Conservation (phyloP, 92 coral and sea anemone species). For the Phenganax marumi region DNA sequence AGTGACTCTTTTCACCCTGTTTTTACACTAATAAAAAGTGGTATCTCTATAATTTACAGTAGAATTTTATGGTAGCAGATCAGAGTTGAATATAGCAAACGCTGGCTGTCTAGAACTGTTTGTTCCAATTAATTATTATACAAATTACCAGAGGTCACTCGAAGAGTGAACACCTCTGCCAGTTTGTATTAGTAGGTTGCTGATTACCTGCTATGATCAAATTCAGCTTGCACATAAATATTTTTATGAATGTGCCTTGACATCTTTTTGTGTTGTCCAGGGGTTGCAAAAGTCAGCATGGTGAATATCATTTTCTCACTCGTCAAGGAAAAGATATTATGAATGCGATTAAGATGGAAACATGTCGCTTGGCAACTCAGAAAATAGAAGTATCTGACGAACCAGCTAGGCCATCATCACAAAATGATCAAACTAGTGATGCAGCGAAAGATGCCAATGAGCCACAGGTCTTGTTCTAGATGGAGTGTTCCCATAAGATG, state of each 20-base stretch:
- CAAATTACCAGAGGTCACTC: too few species aligned
- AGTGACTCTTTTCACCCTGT: background rate
- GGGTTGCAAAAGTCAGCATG: constrained; percentile 80
- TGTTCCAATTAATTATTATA: too few species aligned
- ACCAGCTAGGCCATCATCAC: constrained; percentile 3
- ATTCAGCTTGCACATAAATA: background rate
- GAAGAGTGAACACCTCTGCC: too few species aligned
- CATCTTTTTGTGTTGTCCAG: constrained; percentile 49
- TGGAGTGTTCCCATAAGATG: background rate
- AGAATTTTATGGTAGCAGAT: too few species aligned
- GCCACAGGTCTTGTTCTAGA: background rate
- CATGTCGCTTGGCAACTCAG: constrained; percentile 73
- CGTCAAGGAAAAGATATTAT: constrained; percentile 93
- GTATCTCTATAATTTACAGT: too few species aligned
- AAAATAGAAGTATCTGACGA: constrained; percentile 39
- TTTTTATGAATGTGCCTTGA: background rate
- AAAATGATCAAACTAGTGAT: background rate
- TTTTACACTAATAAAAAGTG: background rate
- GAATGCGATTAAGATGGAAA: constrained; percentile 83
- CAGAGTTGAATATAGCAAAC: too few species aligned
- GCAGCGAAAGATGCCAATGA: constrained; percentile 6
- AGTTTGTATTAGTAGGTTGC: too few species aligned
- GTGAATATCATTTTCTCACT: constrained; percentile 85
- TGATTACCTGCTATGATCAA: too few species aligned
- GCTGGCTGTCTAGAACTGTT: background rate